Evolutionary conservation across 2,888 invertebrate genomes (phyloP).

Genomic region (Macaria liturata): DNA sequence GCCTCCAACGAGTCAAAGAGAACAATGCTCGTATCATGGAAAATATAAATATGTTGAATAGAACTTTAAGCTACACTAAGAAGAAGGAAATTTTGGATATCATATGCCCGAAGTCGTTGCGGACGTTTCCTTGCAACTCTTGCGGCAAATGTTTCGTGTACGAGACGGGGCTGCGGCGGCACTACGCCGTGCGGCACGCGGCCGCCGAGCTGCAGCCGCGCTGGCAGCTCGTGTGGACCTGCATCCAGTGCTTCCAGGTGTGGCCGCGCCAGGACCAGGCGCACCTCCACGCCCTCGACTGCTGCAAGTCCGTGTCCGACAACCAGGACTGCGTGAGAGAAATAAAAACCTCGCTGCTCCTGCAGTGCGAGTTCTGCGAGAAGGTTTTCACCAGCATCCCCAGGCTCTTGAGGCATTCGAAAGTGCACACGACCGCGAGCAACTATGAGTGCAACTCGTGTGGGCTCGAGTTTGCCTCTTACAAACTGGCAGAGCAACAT

Average conservation of each 20-base stretch:
- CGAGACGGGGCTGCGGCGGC: constrained; percentile 71
- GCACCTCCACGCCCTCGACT: constrained; percentile 60
- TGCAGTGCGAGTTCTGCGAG: constrained; percentile 78
- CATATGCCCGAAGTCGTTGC: constrained; percentile 58
- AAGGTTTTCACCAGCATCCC: constrained; percentile 76
- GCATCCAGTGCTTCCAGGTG: constrained; percentile 75
- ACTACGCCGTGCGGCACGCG: constrained; percentile 64
- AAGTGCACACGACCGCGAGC: constrained; percentile 84
- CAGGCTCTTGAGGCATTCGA: constrained; percentile 66
- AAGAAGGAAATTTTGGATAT: constrained; percentile 69
- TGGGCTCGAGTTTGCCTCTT: constrained; percentile 60
- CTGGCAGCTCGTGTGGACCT: constrained; percentile 79
- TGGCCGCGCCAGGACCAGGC: constrained; percentile 72
- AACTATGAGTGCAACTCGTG: constrained; percentile 86
- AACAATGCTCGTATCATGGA: constrained; percentile 78
- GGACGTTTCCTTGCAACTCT: constrained; percentile 65
- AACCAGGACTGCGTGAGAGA: constrained; percentile 59
- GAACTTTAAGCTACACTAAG: constrained; percentile 72
- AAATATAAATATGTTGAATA: constrained; percentile 74
- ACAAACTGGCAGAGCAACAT: constrained; percentile 68
- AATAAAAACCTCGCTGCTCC: constrained; percentile 71
- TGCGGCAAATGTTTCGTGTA: constrained; percentile 78
- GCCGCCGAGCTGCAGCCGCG: constrained; percentile 59
- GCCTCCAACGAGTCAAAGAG: constrained; percentile 73
- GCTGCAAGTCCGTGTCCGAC: constrained; percentile 51